Percentiles rank a stretch among this genome's conserved stretches.
These are phyloP conservation scores for Clarias macrocephalus DNA, from an alignment of 2,113 vertebrate genomes.

Conservation along the genomic window DNA sequence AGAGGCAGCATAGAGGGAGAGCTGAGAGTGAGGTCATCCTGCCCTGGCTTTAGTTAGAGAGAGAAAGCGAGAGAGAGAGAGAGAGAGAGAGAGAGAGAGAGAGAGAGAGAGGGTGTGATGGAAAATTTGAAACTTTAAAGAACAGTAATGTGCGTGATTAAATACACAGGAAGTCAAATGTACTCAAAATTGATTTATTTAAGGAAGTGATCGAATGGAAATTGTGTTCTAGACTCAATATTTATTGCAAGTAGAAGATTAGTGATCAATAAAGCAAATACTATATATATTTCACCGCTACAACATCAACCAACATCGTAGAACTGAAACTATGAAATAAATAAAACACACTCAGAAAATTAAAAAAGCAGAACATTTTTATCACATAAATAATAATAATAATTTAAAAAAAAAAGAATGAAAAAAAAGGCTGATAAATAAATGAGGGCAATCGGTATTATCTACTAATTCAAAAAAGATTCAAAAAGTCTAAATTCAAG, in stretches of 20 bases:
- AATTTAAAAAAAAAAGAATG: constrained; percentile 66
- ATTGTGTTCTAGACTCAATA: background rate
- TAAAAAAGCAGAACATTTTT: constrained; percentile 54
- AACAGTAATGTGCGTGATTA: constrained; percentile 31
- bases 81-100: constrained; percentile 56
- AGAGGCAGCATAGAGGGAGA: constrained; percentile 62
- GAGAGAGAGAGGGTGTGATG: background rate
- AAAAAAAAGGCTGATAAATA: constrained; percentile 72
- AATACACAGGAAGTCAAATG: constrained; percentile 27
- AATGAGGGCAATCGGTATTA: constrained; percentile 60
- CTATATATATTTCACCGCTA: constrained; percentile 74
- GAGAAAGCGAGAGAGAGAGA: constrained; percentile 47
- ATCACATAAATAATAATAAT: constrained; percentile 1
- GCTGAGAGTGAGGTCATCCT: constrained; percentile 76
- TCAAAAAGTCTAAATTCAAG: background rate
- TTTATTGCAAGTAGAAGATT: background rate
- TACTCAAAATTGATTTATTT: constrained; percentile 34
- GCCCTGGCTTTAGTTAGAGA: constrained; percentile 66
- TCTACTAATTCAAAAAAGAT: background rate
- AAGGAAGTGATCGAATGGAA: background rate
- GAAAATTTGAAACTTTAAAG: background rate
- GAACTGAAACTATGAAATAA: constrained; percentile 68
- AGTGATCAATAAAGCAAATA: constrained; percentile 47
- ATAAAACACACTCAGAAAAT: constrained; percentile 70
- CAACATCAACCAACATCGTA: constrained; percentile 63